Conservation (phyloP, 1,140 invertebrate species). For the Drosophila pallidifrons region DNA sequence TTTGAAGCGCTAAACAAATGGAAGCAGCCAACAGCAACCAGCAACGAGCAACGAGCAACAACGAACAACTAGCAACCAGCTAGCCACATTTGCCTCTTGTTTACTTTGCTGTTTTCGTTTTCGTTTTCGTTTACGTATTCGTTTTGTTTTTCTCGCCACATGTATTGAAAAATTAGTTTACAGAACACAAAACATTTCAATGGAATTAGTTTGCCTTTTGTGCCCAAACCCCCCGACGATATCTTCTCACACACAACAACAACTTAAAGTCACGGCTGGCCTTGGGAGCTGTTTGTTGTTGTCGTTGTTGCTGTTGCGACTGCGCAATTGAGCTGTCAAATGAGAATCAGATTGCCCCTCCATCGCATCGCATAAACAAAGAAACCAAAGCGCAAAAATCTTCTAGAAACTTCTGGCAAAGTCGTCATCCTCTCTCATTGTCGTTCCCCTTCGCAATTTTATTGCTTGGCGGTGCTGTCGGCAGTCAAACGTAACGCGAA, state of each 20-base stretch:
- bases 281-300: slow-evolving; percentile 44
- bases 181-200: slow-evolving; percentile 63
- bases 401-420: slow-evolving; percentile 4
- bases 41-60: too few relatives aligned
- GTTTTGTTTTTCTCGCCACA: slow-evolving; percentile 12
- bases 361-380: slow-evolving; percentile 22
- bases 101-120: slow-evolving; percentile 47
- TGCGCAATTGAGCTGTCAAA: slow-evolving; percentile 66
- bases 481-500: slow-evolving; percentile 41
- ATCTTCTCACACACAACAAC: not conserved
- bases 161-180: slow-evolving; percentile 62
- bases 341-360: slow-evolving; percentile 33
- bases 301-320: slow-evolving; percentile 35
- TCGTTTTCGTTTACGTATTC: slow-evolving; percentile 35
- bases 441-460: slow-evolving; percentile 19
- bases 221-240: slow-evolving; percentile 1
- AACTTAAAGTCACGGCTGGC: slow-evolving; percentile 35
- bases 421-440: slow-evolving; percentile 14
- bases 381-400: slow-evolving; percentile 21
- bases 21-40: slow-evolving; percentile 15
- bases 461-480: slow-evolving; percentile 6
- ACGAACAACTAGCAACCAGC: slow-evolving; percentile 6
- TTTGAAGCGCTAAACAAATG: slow-evolving; percentile 65
- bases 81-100: slow-evolving; percentile 38
- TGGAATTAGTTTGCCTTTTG: slow-evolving; percentile 65